phyloP scores from a whole-genome alignment of 2,888 invertebrate species.

The Drosophila borealis region DNA sequence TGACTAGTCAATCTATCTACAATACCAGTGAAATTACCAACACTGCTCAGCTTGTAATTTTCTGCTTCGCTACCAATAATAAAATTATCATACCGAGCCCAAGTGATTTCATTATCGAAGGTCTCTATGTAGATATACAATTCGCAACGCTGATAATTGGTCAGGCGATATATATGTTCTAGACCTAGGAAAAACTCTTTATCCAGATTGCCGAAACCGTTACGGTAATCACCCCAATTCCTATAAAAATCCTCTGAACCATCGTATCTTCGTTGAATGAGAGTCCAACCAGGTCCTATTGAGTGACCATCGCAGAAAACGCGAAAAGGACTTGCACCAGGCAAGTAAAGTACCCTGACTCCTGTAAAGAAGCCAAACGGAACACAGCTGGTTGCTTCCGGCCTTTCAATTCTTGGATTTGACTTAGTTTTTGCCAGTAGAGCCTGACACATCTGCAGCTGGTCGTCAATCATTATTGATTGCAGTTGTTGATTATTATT shows the following conservation, averaged over 20 bases:
- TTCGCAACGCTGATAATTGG: not conserved
- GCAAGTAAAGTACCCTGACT: not conserved
- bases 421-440: no score
- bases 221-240: not conserved
- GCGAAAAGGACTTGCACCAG: not conserved
- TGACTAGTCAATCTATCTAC: not conserved
- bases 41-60: not conserved
- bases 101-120: not conserved
- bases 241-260: constrained; percentile 2
- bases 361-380: not conserved
- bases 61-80: not conserved
- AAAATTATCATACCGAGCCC: constrained; percentile 3
- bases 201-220: no score
- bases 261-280: not conserved
- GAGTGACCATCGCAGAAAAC: not conserved
- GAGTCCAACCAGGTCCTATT: not conserved
- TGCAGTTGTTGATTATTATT: no score
- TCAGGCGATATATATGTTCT: not conserved
- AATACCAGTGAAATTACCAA: not conserved
- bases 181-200: constrained; percentile 6
- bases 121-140: not conserved
- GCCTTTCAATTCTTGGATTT: no score
- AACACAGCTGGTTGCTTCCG: not conserved
- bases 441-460: no score
- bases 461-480: no score